A percentile compares a stretch with the other conserved stretches of the same genome.
Conservation (phyloP, 1,140 invertebrate species). For the Ridgeia piscesae region DNA sequence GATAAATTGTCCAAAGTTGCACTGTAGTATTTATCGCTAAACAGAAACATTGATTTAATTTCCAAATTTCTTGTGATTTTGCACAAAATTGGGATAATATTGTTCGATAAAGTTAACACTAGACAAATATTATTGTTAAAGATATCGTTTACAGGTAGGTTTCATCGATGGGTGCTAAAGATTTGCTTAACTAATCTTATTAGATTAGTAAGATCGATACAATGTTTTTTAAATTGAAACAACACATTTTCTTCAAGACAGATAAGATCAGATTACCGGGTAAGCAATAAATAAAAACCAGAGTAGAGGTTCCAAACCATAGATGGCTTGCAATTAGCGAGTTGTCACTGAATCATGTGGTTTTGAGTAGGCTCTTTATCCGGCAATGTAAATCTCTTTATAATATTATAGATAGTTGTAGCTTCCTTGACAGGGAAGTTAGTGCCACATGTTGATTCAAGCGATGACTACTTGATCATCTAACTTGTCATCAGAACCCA, state of each 20-base stretch:
- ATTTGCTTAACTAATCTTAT: background rate
- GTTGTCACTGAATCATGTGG: background rate
- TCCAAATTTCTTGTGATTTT: too few relatives aligned
- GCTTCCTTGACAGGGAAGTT: background rate
- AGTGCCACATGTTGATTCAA: background rate
- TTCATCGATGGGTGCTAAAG: background rate
- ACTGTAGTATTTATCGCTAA: too few relatives aligned
- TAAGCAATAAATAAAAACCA: too few relatives aligned
- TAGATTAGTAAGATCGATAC: background rate
- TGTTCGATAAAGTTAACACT: background rate
- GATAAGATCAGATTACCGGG: too few relatives aligned
- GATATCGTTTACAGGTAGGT: too few relatives aligned
- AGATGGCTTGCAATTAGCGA: background rate
- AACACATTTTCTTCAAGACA: background rate
- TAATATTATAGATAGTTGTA: background rate
- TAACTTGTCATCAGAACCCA: background rate
- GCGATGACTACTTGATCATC: background rate
- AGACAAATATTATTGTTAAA: too few relatives aligned
- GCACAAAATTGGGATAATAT: background rate
- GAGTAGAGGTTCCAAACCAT: background rate
- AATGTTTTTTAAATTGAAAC: background rate
- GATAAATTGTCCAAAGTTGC: too few relatives aligned
- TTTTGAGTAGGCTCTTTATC: background rate
- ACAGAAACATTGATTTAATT: too few relatives aligned
- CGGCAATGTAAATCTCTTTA: background rate